Base-by-base conservation (phyloP, 2,888 invertebrate species). In the Piscicola geometra region DNA sequence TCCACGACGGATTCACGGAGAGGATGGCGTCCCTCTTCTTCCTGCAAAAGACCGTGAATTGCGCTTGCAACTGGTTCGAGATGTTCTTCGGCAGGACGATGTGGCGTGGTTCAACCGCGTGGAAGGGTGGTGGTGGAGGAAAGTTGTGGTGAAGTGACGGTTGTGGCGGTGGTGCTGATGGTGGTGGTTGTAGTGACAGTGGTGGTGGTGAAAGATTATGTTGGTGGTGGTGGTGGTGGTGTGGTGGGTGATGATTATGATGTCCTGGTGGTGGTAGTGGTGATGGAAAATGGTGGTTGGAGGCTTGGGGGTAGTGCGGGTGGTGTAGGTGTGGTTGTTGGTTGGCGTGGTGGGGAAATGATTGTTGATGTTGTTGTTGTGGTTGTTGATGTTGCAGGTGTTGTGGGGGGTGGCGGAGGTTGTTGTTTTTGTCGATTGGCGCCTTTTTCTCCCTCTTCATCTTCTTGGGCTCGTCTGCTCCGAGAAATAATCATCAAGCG, bases 11-110 rank as follows among this genome's bases (percentile, higher is more conserved):
- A 77, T 85, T 83, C 64, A 84, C 82, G 32, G 79, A 78, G n/a
- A 80, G 76, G 25, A 84, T 82, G 72, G 78, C 79, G 25, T 82
- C 82, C 5, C 82, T 76, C 76, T 82, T 81, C 75, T 83, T 83
- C 75, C 82, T 80, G 79, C 81, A 82, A 79, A 83, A 85, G 15
- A 83, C 82, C 5, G 82, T 82, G 81, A 84, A 85, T 70, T 80
- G 80, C 3, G 78, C 73, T 18, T 71, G 73, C n/a, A 33, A 33
- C 73, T 76, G 77, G 35, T 79, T 73, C 9, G 75, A 78, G n/a
- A 79, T 41, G 32, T 71, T 73, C 56, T 74, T 73, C 15, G 78
- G 77, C n/a, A 74, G 36, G 15, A 75, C 60, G 2, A 78, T 77
- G 72, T 77, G 77, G 21, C 75, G 71, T 12, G 76, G 70, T 18